A percentile compares a stretch with the other conserved stretches of the same genome.
Evolutionary conservation across 2,797 vertebrate species (phyloP).

Genomic region (Hippoglossus hippoglossus): DNA sequence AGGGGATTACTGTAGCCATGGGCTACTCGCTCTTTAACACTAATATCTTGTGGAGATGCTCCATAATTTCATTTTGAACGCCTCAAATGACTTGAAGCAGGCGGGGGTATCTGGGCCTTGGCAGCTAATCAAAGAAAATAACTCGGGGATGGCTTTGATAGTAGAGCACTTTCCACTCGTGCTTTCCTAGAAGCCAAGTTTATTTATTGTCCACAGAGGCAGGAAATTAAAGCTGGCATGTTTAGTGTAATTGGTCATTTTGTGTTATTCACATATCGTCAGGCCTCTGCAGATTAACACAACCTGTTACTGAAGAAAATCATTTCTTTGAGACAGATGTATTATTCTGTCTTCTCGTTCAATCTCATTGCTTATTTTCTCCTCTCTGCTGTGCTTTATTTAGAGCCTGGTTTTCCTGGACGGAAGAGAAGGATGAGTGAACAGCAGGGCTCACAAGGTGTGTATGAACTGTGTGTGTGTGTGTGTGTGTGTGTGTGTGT

Average conservation of each 20-base stretch:
- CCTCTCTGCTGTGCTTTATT: conserved; percentile 40
- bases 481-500: conserved; percentile 9
- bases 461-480: conserved; percentile 17
- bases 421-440: conserved; percentile 57
- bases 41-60: conserved; percentile 77
- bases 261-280: conserved; percentile 70
- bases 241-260: conserved; percentile 81
- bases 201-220: conserved; percentile 78
- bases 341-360: conserved; percentile 9
- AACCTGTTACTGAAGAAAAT: conserved; percentile 68
- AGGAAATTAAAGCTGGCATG: conserved; percentile 79
- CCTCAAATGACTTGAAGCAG: conserved; percentile 77
- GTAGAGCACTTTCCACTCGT: conserved; percentile 67
- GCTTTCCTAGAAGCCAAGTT: conserved; percentile 66
- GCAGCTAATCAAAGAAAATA: conserved; percentile 83
- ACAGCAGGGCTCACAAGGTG: conserved; percentile 57
- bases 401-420: conserved; percentile 51
- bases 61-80: conserved; percentile 81
- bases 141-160: conserved; percentile 76
- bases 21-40: conserved; percentile 78
- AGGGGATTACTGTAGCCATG: conserved; percentile 77
- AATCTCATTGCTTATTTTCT: conserved; percentile 15
- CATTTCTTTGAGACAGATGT: conserved; percentile 54
- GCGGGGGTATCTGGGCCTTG: conserved; percentile 74
- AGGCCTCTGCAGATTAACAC: conserved; percentile 56